phyloP scores from a whole-genome alignment of 2,888 invertebrate species.

The Tachina grossa region DNA sequence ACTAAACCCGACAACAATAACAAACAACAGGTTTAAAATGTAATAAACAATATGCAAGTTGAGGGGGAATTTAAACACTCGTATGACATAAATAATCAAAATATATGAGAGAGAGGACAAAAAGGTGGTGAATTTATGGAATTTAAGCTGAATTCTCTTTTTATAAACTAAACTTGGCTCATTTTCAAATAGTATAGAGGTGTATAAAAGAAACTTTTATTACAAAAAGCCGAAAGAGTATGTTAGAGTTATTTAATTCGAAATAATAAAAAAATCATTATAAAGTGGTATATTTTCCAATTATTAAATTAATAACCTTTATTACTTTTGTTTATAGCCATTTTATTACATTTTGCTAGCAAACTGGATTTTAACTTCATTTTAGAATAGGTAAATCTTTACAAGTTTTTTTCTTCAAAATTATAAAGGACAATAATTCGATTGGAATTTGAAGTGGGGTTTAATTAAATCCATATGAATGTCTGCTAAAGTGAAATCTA shows the following conservation, averaged over 20 bases:
- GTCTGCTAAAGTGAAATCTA: conserved; percentile 1
- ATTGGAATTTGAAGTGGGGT: background rate
- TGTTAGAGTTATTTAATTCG: conserved; percentile 24
- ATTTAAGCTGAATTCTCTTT: background rate
- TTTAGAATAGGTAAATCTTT: conserved; percentile 8
- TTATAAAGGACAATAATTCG: background rate
- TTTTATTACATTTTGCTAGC: background rate
- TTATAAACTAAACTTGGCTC: background rate
- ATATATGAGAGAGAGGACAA: background rate
- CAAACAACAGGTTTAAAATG: conserved; percentile 57
- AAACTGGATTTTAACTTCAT: background rate
- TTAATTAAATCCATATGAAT: background rate
- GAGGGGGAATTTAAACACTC: background rate
- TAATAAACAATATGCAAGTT: conserved; percentile 22
- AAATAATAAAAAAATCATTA: conserved; percentile 14
- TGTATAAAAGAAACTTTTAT: conserved; percentile 8
- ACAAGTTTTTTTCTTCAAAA: background rate
- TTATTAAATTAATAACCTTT: conserved; percentile 41
- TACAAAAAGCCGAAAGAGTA: conserved; percentile 1
- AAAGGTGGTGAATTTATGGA: conserved; percentile 50
- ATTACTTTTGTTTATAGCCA: background rate
- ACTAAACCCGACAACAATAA: conserved; percentile 45
- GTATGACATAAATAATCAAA: conserved; percentile 35
- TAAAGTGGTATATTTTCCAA: conserved; percentile 3
- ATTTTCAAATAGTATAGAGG: conserved; percentile 1